These are phyloP conservation scores for Sarotherodon lohbergeri DNA, from an alignment of 2,113 vertebrate species.

Conservation along the genomic window DNA sequence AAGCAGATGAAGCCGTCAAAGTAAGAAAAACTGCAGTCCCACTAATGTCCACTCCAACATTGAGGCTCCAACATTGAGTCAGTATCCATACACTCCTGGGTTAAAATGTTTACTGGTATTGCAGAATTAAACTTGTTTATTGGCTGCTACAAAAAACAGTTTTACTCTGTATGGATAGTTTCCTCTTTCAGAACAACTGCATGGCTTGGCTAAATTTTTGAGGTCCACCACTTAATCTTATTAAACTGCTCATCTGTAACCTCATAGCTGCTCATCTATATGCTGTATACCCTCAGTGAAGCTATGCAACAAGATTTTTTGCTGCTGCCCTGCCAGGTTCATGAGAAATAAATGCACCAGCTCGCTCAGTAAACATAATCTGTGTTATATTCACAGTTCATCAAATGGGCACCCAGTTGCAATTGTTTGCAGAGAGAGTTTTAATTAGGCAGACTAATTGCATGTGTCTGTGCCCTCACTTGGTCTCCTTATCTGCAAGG, in stretches of 20 bases:
- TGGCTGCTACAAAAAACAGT: not conserved
- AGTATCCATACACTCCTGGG: not conserved
- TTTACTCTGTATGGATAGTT: not conserved
- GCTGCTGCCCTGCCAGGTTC: not conserved
- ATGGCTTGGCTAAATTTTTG: not conserved
- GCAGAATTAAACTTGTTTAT: not conserved
- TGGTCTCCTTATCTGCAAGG: constrained; percentile 42
- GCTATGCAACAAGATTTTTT: not conserved
- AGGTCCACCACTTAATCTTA: not conserved
- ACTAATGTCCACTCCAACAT: not conserved
- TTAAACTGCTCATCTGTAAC: not conserved
- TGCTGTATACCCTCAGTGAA: not conserved
- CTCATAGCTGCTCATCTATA: not conserved
- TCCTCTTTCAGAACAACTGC: not conserved
- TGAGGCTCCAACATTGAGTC: not conserved
- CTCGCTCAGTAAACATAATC: constrained; percentile 5
- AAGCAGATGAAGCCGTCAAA: not conserved
- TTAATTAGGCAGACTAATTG: constrained; percentile 63
- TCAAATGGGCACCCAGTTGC: not conserved
- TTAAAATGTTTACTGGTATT: not conserved
- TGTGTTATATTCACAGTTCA: constrained; percentile 18
- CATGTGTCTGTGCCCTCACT: constrained; percentile 36
- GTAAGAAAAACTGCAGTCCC: not conserved
- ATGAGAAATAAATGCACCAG: not conserved
- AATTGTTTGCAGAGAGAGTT: constrained; percentile 38